A percentile compares a stretch with the other conserved stretches of the same genome.
phyloP scores from a whole-genome alignment of 2,113 vertebrate genomes.

The Pyrgilauda ruficollis region DNA sequence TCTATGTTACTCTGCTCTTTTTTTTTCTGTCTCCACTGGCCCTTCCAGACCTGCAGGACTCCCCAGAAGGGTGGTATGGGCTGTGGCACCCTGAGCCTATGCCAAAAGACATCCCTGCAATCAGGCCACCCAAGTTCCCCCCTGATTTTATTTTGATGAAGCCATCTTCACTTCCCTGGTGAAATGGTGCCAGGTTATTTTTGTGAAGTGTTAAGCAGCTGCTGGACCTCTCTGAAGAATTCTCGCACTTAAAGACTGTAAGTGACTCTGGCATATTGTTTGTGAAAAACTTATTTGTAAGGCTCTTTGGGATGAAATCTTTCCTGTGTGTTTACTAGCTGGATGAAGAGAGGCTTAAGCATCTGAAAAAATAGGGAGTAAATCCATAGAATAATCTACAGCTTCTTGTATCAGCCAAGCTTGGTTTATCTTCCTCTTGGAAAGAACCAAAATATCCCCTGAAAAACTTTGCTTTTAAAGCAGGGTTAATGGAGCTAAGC shows the following conservation, averaged over 20 bases:
- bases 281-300: not conserved
- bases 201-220: not conserved
- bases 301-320: not conserved
- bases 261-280: not conserved
- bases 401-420: not conserved
- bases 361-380: not conserved
- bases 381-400: not conserved
- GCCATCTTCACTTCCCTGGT: not conserved
- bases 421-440: not conserved
- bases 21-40: not conserved
- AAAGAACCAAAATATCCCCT: not conserved
- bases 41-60: not conserved
- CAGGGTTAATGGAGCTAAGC: not conserved
- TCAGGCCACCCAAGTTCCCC: not conserved
- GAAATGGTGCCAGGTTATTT: not conserved
- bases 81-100: not conserved
- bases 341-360: not conserved
- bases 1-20: not conserved
- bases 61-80: fast-evolving
- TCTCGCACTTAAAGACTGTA: not conserved
- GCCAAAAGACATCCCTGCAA: not conserved
- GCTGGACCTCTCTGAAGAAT: not conserved
- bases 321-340: not conserved
- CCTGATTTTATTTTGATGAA: not conserved
- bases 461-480: conserved; percentile 3